Conservation (phyloP, 2,797 vertebrate species). For the Hippocampus kuda region DNA sequence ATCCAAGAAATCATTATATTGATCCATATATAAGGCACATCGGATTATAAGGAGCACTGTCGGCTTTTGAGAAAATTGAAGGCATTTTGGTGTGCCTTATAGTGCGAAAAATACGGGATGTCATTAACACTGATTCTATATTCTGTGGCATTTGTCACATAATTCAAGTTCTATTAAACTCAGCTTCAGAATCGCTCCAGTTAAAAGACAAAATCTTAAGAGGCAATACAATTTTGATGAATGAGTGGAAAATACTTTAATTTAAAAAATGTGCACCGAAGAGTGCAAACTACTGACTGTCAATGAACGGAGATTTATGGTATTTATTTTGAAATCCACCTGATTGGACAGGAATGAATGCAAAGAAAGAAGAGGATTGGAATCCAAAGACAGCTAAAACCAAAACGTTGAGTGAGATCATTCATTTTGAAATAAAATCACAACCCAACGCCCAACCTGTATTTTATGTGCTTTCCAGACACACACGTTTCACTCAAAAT, state of each 20-base stretch:
- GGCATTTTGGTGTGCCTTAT: too few relatives aligned
- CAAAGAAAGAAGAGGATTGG: slow-evolving; percentile 3
- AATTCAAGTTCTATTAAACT: slow-evolving; percentile 28
- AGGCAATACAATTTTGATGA: neutral
- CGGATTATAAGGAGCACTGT: too few relatives aligned
- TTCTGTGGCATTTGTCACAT: slow-evolving; percentile 21
- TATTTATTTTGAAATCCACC: neutral
- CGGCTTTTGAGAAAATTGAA: too few relatives aligned
- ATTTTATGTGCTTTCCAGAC: slow-evolving; percentile 19
- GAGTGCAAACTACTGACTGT: neutral
- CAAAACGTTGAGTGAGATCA: slow-evolving; percentile 8
- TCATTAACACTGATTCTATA: slow-evolving; percentile 37
- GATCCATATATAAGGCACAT: too few relatives aligned
- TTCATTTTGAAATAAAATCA: slow-evolving; percentile 13
- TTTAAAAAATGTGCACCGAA: neutral
- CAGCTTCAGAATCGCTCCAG: neutral
- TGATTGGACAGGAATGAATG: neutral
- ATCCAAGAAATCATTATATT: too few relatives aligned
- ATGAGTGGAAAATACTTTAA: neutral
- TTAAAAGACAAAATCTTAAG: neutral
- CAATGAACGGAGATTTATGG: too few relatives aligned
- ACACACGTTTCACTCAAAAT: neutral
- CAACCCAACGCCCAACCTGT: slow-evolving; percentile 2
- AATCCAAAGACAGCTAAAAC: neutral
- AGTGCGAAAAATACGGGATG: neutral